Evolutionary conservation across 2,797 vertebrate genomes (phyloP).

Genomic region (Loris lydekkerianus): DNA sequence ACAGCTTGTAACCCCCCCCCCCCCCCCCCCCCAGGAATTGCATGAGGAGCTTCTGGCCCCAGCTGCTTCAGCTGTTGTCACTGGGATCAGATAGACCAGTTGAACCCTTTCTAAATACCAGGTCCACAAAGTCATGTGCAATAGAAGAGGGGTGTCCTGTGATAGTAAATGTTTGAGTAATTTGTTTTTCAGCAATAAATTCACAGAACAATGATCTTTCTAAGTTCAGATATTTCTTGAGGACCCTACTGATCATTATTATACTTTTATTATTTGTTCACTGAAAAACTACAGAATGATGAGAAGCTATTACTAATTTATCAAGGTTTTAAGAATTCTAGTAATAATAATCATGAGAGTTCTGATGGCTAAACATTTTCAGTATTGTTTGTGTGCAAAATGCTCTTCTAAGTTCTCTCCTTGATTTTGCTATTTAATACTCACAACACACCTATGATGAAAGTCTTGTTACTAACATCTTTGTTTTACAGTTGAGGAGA

Average conservation of each 20-base stretch:
- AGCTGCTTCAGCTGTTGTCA: neutral
- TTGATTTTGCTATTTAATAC: neutral
- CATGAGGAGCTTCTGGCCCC: neutral
- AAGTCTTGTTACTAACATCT: neutral
- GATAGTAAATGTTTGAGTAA: neutral
- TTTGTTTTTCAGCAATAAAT: neutral
- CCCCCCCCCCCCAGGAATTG: neutral
- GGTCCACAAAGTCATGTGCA: neutral
- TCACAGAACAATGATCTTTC: neutral
- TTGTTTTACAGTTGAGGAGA: conserved; percentile 46
- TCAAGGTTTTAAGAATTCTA: conserved; percentile 16
- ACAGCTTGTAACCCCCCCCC: too few relatives aligned
- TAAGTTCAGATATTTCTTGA: neutral
- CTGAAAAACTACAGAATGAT: neutral
- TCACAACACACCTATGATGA: neutral
- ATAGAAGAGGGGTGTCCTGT: neutral
- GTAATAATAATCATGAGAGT: neutral
- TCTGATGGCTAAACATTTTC: neutral
- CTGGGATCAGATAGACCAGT: neutral
- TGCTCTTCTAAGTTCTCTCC: neutral
- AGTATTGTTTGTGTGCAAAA: neutral
- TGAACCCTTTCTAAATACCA: neutral
- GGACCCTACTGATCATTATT: neutral
- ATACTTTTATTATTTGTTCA: conserved; percentile 10
- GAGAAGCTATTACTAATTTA: neutral